Evolutionary conservation across 2,113 vertebrate genomes (phyloP).

Genomic region (Malaclemys terrapin): DNA sequence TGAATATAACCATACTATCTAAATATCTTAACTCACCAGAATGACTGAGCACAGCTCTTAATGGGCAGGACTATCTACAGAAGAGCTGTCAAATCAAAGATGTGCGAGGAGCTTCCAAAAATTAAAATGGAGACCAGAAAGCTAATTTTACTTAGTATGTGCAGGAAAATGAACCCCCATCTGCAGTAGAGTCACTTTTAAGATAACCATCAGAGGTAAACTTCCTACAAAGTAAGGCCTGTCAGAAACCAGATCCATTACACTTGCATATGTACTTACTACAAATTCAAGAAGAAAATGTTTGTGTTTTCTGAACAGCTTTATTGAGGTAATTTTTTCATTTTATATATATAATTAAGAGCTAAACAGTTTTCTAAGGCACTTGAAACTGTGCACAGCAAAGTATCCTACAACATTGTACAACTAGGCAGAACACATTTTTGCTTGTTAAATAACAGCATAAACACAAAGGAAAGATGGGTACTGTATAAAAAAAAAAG

Average conservation of each 20-base stretch:
- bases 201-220: background rate
- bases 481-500: conserved; percentile 62
- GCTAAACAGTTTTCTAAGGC: conserved; percentile 76
- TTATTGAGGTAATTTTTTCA: conserved; percentile 75
- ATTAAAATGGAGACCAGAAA: background rate
- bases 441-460: conserved; percentile 71
- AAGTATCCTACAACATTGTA: conserved; percentile 61
- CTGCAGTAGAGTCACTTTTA: background rate
- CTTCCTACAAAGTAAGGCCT: background rate
- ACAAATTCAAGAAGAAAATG: background rate
- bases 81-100: background rate
- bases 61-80: background rate
- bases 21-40: background rate
- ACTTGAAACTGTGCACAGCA: conserved; percentile 77
- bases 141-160: background rate
- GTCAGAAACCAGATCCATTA: background rate
- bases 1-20: background rate
- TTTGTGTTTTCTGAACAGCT: conserved; percentile 60
- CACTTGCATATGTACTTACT: background rate
- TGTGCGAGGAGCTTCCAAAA: background rate
- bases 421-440: conserved; percentile 53
- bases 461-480: conserved; percentile 48
- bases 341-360: conserved; percentile 71
- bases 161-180: background rate
- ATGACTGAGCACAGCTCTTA: background rate